phyloP scores from a whole-genome alignment of 2,113 vertebrate species.

The Pandion haliaetus region DNA sequence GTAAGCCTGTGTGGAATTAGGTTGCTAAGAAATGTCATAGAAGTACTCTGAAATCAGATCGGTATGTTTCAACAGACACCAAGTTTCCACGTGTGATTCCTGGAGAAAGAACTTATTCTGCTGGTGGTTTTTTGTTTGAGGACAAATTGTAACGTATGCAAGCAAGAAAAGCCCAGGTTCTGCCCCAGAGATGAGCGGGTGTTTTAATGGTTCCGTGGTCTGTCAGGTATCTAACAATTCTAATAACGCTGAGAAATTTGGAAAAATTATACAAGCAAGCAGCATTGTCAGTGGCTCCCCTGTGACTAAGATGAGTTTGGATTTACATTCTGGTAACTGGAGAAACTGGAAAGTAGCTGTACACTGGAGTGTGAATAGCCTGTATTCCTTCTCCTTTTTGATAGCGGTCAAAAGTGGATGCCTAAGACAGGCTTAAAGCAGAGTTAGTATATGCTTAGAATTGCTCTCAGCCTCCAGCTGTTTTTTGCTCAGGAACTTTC shows the following conservation, averaged over 20 bases:
- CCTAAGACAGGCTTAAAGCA: background rate
- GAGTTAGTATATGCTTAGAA: background rate
- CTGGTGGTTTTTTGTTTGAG: background rate
- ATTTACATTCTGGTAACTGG: background rate
- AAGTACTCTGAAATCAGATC: background rate
- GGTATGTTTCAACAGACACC: background rate
- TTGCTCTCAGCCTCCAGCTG: background rate
- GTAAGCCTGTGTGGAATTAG: background rate
- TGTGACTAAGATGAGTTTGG: background rate
- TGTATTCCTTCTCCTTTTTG: background rate
- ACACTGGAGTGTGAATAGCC: background rate
- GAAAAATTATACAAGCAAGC: background rate
- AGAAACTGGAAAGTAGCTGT: background rate
- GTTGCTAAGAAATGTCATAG: background rate
- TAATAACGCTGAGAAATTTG: background rate
- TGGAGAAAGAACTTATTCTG: background rate
- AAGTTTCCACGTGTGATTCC: background rate
- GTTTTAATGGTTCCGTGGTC: background rate
- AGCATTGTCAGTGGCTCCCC: background rate
- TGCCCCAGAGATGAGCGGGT: background rate
- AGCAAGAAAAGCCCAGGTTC: background rate
- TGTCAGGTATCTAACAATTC: background rate
- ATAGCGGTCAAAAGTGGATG: background rate
- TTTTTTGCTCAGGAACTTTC: background rate
- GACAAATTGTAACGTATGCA: background rate